These are phyloP conservation scores for Temnopleurus reevesii DNA, from an alignment of 53 echinoderm and acorn worm species.

Conservation along the genomic window DNA sequence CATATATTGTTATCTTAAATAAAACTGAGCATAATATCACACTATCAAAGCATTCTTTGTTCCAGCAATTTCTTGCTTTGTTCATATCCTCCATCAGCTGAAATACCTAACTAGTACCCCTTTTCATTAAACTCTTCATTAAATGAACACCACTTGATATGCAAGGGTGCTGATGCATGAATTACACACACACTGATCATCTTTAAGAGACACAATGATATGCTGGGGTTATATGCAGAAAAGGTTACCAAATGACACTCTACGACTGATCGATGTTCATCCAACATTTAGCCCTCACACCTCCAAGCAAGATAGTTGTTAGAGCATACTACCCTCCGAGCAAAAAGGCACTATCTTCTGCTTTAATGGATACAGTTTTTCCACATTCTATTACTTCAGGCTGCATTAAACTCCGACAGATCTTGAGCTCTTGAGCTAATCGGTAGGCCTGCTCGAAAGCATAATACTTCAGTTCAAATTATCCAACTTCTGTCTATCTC, in stretches of 20 bases:
- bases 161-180: not conserved
- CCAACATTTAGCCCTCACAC: conserved; percentile 16
- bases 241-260: not conserved
- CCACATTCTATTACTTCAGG: not conserved
- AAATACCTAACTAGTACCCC: not conserved
- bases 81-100: no score
- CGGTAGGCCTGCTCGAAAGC: not conserved
- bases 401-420: not conserved
- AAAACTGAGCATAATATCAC: not conserved
- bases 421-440: not conserved
- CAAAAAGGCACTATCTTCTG: conserved; percentile 6
- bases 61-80: no score
- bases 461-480: not conserved
- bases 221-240: not conserved
- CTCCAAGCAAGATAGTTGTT: not conserved
- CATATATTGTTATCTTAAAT: not conserved
- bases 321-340: conserved; percentile 24
- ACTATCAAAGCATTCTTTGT: not conserved
- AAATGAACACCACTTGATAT: not conserved
- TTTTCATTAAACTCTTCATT: conserved; percentile 4
- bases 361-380: not conserved
- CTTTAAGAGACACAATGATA: not conserved
- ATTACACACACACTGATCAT: not conserved
- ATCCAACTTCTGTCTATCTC: not conserved
- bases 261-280: conserved; percentile 2